Percentiles rank a stretch among this genome's conserved stretches.
Conservation (phyloP, 2,888 invertebrate species). For the Biston betularia region DNA sequence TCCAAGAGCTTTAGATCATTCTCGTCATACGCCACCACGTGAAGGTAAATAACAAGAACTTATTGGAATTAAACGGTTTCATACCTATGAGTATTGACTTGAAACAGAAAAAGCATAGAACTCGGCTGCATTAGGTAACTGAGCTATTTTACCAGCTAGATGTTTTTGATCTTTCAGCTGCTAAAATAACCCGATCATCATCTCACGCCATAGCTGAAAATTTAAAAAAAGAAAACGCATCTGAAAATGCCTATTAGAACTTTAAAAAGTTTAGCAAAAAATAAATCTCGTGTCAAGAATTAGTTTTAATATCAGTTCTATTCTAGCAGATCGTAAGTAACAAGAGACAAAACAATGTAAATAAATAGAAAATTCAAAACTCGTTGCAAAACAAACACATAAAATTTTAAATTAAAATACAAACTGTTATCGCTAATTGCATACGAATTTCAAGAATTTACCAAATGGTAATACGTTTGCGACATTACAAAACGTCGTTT, state of each 20-base stretch:
- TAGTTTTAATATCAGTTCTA: not conserved
- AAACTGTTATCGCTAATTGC: slow-evolving; percentile 42
- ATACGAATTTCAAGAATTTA: slow-evolving; percentile 53
- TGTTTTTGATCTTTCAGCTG: no score
- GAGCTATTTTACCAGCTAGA: no score
- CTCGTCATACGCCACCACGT: slow-evolving; percentile 75
- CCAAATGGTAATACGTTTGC: slow-evolving; percentile 45
- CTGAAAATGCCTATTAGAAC: no score
- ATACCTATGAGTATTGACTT: not conserved
- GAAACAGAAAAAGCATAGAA: not conserved
- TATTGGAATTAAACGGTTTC: not conserved
- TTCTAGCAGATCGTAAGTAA: not conserved
- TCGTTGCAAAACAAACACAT: slow-evolving; percentile 15
- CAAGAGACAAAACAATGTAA: not conserved
- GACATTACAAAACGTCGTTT: slow-evolving; percentile 66
- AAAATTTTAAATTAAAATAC: slow-evolving; percentile 27
- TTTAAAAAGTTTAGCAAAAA: no score
- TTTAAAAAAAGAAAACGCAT: no score
- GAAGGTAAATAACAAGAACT: slow-evolving; percentile 61
- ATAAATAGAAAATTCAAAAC: slow-evolving; percentile 14
- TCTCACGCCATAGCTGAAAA: no score
- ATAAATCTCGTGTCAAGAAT: no score
- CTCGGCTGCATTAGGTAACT: no score
- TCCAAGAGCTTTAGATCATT: slow-evolving; percentile 73
- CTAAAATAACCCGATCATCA: no score